Conservation (phyloP, 2,113 vertebrate species). For the Carassius carassius region DNA sequence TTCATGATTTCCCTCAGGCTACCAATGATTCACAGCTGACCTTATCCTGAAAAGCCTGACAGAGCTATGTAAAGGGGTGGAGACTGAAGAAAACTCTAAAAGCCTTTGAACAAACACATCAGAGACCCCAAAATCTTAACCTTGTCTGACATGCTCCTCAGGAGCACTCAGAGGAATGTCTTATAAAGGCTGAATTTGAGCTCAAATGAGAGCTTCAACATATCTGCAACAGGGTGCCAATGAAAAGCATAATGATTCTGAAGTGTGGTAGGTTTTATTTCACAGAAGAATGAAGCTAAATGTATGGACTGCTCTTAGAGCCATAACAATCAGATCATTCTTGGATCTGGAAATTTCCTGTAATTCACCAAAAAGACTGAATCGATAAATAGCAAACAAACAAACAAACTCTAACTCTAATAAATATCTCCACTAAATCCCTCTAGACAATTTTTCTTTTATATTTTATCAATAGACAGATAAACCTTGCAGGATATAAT, state of each 20-base stretch:
- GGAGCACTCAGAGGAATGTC: background rate
- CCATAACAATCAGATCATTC: background rate
- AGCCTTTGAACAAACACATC: constrained; percentile 35
- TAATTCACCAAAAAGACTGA: constrained; percentile 1
- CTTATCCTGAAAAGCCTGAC: constrained; percentile 39
- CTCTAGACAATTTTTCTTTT: constrained; percentile 1
- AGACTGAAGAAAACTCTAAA: constrained; percentile 21
- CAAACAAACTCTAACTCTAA: background rate
- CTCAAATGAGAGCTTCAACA: constrained; percentile 10
- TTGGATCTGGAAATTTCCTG: background rate
- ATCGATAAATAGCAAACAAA: constrained; percentile 7
- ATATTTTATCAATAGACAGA: constrained; percentile 4
- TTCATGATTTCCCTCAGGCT: constrained; percentile 42
- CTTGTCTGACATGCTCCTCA: background rate
- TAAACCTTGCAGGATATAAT: background rate
- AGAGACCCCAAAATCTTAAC: constrained; percentile 24
- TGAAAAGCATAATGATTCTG: background rate
- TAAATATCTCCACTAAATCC: background rate
- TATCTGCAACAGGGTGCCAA: background rate
- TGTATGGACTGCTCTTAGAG: background rate
- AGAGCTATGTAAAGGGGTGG: constrained; percentile 22
- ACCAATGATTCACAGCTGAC: constrained; percentile 34
- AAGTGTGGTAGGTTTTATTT: constrained; percentile 4
- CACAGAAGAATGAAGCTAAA: background rate
- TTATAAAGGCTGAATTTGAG: constrained; percentile 23